Evolutionary conservation across 1,140 invertebrate genomes (phyloP).

Genomic region (Calycopis cecrops): DNA sequence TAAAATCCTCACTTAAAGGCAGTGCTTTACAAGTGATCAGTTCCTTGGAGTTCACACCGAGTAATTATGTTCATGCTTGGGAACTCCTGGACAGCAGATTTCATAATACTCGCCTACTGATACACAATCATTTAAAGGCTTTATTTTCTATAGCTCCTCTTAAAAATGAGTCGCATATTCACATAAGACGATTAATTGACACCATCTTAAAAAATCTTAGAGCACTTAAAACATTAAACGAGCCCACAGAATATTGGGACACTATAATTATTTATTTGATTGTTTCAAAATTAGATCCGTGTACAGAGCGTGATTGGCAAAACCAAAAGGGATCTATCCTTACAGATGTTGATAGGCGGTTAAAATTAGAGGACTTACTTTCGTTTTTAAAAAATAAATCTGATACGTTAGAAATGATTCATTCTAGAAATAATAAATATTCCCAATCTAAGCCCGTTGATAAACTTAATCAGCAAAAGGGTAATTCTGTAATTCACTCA

Average conservation of each 20-base stretch:
- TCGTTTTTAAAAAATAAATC: slow-evolving; percentile 18
- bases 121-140: no score
- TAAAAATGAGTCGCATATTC: background rate
- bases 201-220: background rate
- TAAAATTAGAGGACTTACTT: slow-evolving; percentile 21
- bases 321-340: background rate
- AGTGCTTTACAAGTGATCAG: slow-evolving; percentile 19
- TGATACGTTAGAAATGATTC: slow-evolving; percentile 18
- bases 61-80: slow-evolving; percentile 18
- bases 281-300: slow-evolving; percentile 6
- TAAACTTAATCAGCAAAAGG: background rate
- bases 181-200: background rate
- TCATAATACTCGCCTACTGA: no score
- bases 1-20: slow-evolving; percentile 18
- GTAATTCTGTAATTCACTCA: background rate
- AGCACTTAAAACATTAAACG: background rate
- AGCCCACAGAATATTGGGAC: background rate
- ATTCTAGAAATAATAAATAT: background rate
- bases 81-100: slow-evolving; percentile 1
- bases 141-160: background rate
- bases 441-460: background rate
- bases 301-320: slow-evolving; percentile 9
- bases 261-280: slow-evolving; percentile 14
- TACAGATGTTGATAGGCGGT: background rate
- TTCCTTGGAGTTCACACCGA: slow-evolving; percentile 27